phyloP scores from a whole-genome alignment of 2,888 invertebrate genomes.

The Andrena bicolor region DNA sequence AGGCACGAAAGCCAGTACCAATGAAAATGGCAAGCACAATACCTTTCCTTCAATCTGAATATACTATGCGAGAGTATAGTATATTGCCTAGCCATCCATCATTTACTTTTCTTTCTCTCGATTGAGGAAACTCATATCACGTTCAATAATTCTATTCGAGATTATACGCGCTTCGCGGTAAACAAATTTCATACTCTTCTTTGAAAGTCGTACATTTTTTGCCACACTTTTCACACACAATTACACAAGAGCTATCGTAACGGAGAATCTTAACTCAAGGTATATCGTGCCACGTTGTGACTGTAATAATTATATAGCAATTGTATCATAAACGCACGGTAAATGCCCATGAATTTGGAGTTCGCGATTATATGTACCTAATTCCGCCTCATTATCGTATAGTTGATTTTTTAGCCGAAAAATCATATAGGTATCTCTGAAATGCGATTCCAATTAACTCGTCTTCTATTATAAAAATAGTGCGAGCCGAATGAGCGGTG shows the following conservation, averaged over 20 bases:
- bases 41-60: slow-evolving; percentile 40
- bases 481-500: neutral
- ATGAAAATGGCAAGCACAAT: slow-evolving; percentile 82
- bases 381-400: neutral
- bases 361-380: slow-evolving; percentile 17
- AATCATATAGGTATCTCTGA: neutral
- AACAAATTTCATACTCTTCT: slow-evolving; percentile 28
- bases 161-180: slow-evolving; percentile 30
- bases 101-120: slow-evolving; percentile 45
- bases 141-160: slow-evolving; percentile 39
- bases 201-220: slow-evolving; percentile 20
- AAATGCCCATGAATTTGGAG: slow-evolving; percentile 60
- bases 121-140: slow-evolving; percentile 35
- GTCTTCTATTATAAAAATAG: slow-evolving; percentile 6
- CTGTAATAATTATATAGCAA: slow-evolving; percentile 35
- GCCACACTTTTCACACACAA: slow-evolving; percentile 4
- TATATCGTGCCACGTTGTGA: slow-evolving; percentile 21
- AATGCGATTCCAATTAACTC: neutral
- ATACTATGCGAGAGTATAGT: slow-evolving; percentile 49
- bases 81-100: slow-evolving; percentile 67
- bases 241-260: slow-evolving; percentile 23
- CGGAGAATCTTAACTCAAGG: slow-evolving; percentile 5
- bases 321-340: slow-evolving; percentile 30
- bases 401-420: slow-evolving; percentile 6
- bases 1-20: slow-evolving; percentile 76